phyloP scores from a whole-genome alignment of 2,113 vertebrate genomes.

The Thunnus maccoyii region DNA sequence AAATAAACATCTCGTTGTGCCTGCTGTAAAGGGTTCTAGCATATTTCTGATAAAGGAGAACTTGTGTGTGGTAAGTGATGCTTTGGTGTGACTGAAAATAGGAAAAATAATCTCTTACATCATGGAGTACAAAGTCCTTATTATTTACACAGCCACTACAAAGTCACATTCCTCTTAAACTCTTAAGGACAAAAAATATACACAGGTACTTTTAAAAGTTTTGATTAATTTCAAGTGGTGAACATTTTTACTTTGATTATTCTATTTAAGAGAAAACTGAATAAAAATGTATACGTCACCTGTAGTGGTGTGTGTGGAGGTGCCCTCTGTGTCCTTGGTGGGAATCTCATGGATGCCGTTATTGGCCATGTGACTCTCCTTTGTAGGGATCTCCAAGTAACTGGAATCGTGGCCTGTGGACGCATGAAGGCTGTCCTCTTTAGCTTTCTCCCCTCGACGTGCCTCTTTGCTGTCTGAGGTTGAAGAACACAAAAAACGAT shows the following conservation, averaged over 20 bases:
- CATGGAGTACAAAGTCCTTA: background rate
- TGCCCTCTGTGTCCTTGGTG: slow-evolving; percentile 92
- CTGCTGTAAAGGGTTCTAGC: background rate
- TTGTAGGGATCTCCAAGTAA: slow-evolving; percentile 97
- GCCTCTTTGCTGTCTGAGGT: slow-evolving; percentile 86
- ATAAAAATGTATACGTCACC: slow-evolving; percentile 60
- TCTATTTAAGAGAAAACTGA: slow-evolving; percentile 1
- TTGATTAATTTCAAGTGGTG: no score
- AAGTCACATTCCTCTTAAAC: background rate
- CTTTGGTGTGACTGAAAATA: no score
- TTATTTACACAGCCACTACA: background rate
- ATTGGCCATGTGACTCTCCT: slow-evolving; percentile 91
- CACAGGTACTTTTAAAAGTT: background rate
- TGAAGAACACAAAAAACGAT: slow-evolving; percentile 35
- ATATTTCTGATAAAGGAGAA: background rate
- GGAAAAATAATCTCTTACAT: no score
- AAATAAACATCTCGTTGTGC: background rate
- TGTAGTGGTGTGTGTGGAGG: slow-evolving; percentile 76
- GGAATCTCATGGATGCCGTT: slow-evolving; percentile 94
- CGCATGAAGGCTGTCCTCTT: slow-evolving; percentile 87
- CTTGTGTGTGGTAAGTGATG: background rate
- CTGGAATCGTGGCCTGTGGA: slow-evolving; percentile 90
- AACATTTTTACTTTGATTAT: no score
- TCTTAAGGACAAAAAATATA: background rate
- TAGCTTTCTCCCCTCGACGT: slow-evolving; percentile 89